These are phyloP conservation scores for Sesia apiformis DNA, from an alignment of 2,888 invertebrate species.

Conservation along the genomic window DNA sequence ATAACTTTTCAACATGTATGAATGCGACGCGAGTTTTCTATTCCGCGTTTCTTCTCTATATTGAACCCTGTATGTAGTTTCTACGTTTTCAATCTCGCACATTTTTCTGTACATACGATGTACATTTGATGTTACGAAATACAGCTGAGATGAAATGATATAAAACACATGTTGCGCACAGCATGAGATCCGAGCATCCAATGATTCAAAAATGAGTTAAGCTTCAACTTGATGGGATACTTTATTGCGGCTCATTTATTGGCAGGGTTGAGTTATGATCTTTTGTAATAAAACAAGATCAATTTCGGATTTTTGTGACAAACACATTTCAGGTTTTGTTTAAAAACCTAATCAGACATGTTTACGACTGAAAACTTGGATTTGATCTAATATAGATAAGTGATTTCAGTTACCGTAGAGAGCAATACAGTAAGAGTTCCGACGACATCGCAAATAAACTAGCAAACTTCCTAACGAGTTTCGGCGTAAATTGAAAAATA, in stretches of 20 bases:
- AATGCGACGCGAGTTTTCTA: conserved; percentile 52
- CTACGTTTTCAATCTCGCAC: conserved; percentile 56
- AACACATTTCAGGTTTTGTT: not conserved
- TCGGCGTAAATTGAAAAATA: conserved; percentile 11
- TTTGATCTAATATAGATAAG: no score
- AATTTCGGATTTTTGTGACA: not conserved
- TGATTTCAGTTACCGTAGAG: no score
- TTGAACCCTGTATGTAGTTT: conserved; percentile 50
- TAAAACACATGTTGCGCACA: conserved; percentile 60
- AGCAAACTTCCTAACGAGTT: not conserved
- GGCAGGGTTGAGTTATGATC: conserved; percentile 33
- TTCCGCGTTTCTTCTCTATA: conserved; percentile 52
- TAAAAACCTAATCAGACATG: no score
- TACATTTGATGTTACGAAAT: conserved; percentile 51
- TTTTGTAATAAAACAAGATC: conserved; percentile 19
- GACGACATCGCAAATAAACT: not conserved
- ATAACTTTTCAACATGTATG: conserved; percentile 62
- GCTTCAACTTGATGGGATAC: conserved; percentile 37
- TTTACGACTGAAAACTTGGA: no score
- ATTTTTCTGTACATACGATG: conserved; percentile 20
- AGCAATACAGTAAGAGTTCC: no score
- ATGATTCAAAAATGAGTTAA: conserved; percentile 62
- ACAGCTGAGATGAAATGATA: conserved; percentile 48
- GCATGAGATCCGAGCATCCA: conserved; percentile 41
- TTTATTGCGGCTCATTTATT: conserved; percentile 46